These are phyloP conservation scores for Aradus depressus DNA, from an alignment of 2,888 invertebrate genomes.

Conservation along the genomic window DNA sequence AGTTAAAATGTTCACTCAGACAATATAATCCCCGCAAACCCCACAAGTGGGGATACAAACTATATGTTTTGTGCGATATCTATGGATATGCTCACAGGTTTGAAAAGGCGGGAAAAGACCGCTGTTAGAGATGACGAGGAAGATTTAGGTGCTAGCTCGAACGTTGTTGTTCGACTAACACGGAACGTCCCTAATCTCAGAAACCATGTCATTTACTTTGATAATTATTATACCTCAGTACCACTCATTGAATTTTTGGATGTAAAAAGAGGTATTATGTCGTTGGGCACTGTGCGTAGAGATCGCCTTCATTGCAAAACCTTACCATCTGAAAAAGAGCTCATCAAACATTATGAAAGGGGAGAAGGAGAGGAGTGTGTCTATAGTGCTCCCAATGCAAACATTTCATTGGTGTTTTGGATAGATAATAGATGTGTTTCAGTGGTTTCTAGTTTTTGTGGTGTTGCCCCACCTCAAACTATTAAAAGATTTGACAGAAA, in stretches of 20 bases:
- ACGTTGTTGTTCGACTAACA: conserved; percentile 34
- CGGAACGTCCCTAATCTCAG: conserved; percentile 31
- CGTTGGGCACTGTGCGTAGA: conserved; percentile 33
- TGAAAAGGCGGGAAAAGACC: conserved; percentile 32
- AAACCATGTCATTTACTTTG: conserved; percentile 34
- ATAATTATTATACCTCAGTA: conserved; percentile 34
- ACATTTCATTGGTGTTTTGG: conserved; percentile 30
- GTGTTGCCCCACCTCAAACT: conserved; percentile 28
- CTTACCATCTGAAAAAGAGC: conserved; percentile 33
- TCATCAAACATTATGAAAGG: conserved; percentile 31
- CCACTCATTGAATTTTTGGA: conserved; percentile 31
- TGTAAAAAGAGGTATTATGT: conserved; percentile 32
- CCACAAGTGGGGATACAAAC: conserved; percentile 34
- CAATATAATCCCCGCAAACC: conserved; percentile 24
- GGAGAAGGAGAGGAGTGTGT: conserved; percentile 31
- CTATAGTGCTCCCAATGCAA: conserved; percentile 27
- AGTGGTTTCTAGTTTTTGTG: conserved; percentile 31
- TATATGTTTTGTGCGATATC: conserved; percentile 33
- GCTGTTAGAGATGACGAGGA: conserved; percentile 25
- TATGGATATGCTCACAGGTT: conserved; percentile 33
- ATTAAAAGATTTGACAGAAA: conserved; percentile 28
- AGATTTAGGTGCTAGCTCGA: conserved; percentile 34
- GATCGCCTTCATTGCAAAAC: conserved; percentile 34
- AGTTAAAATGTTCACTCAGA: conserved; percentile 28
- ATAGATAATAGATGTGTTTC: conserved; percentile 28